Base-by-base conservation (phyloP, 2,797 vertebrate species). In the Leptoclinus maculatus region DNA sequence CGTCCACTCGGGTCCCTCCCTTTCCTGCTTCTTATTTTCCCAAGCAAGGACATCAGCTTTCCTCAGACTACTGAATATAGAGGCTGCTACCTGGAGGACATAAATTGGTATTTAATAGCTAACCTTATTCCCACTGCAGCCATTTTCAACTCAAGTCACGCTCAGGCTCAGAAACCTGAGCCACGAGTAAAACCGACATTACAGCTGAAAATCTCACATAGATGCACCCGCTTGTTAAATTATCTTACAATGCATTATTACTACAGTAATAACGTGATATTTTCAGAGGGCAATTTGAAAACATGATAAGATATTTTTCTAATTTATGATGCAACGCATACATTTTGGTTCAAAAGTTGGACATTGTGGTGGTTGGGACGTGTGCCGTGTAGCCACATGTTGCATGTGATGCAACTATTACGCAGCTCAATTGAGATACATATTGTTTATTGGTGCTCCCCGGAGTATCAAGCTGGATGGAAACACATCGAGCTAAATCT, bases 101-200 rank as follows among this genome's bases (percentile, higher is more conserved):
- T 27, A 82, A 71, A 74, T 72, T 49, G 76, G 54, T 80, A 85
- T 87, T 87, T 85, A 80, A 90, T 82, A 82, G 82, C 69, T 71
- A 62, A 83, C 74, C 73, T 51, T 83, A 90, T 83, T 90, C 83
- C 83, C 85, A 83, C 49, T 68, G 82, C 83, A 87, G 81, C 74
- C 68, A 85, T 89, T 92, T 86, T 85, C 75, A 78, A 87, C 75
- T 88, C 79, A 83, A 86, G 78, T 68, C 80, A 63, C 54, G 23
- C 67, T 83, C 62, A 71, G 66, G 39, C 76, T 43, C 12, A 51
- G 86, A 86, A 88, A 85, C 77, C 76, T 36, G 76, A 83, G 17
- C 69, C 71, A 62, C 34, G 36, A 51, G 67, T 41, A 34, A 73
- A 86, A 83, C 70, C 56, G 13, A 71, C 64, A 51, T 51, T 64